Evolutionary conservation across 2,113 vertebrate genomes (phyloP).

Genomic region (Chaetodon trifascialis): DNA sequence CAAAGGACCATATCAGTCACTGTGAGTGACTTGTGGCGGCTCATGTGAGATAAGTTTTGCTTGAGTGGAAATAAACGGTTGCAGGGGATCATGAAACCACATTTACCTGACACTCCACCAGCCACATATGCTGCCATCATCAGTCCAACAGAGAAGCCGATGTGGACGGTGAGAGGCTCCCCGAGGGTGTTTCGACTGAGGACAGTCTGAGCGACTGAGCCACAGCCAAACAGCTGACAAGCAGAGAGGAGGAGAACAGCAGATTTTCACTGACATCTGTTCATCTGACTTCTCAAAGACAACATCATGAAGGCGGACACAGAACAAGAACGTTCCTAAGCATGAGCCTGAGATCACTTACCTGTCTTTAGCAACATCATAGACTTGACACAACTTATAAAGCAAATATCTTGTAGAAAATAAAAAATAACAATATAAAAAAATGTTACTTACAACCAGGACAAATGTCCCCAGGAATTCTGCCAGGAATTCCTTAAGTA

Average conservation of each 20-base stretch:
- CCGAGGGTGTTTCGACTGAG: conserved; percentile 90
- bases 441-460: conserved; percentile 90
- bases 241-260: conserved; percentile 20
- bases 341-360: neutral
- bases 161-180: conserved; percentile 84
- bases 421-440: neutral
- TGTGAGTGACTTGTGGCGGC: neutral
- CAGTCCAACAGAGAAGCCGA: conserved; percentile 92
- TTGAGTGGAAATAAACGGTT: neutral
- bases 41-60: neutral
- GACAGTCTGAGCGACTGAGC: conserved; percentile 90
- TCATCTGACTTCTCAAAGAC: neutral
- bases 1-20: neutral
- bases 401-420: neutral
- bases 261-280: neutral
- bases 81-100: neutral
- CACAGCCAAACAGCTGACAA: conserved; percentile 87
- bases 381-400: neutral
- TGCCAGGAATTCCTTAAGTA: conserved; percentile 91
- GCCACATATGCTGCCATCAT: conserved; percentile 89
- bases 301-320: too few relatives aligned
- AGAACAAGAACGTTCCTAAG: neutral
- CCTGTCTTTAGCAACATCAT: neutral
- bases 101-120: conserved; percentile 93
- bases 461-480: conserved; percentile 95